Evolutionary conservation across 2,888 invertebrate genomes (phyloP), one percentile per base, ranked within the genome.

Genomic region (Pristionchus exspectatus): DNA sequence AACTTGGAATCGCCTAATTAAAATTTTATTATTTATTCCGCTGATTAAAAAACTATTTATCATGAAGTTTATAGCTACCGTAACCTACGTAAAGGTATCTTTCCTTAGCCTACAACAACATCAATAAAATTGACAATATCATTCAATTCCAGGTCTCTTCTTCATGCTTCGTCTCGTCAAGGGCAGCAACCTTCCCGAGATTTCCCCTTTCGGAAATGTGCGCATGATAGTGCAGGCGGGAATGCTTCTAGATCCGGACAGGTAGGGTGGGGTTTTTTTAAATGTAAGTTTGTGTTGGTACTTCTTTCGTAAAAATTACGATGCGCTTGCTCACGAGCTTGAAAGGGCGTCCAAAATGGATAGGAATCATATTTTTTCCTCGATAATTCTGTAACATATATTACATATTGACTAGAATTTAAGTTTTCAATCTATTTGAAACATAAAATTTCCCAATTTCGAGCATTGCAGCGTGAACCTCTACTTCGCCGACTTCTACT

Each of bases 401-500:
- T n/a, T n/a, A n/a, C n/a, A n/a, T n/a, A n/a, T 69, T 0, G 9
- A 4, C 3, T 0, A 27, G 27, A 30, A 0, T 69, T 59, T 2
- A 2, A 24, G 24, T 63, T 63, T 63, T 3, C 63, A 21, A 63
- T 21, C 63, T 18, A 9, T 63, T 18, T 21, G 63, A 18, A 63
- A 21, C 63, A 18, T n/a, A 3, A 21, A 18, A 24, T 21, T n/a
- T 0, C 16, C 63, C 7, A 24, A 3, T 63, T 63, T 63, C 63
- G 63, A 63, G 21, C n/a, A n/a, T 88, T 77, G 0, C 77, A 89
- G 85, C n/a, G 72, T 90, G 72, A 91, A 92, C 38, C 90, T 95
- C 88, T 95, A 95, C 90, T 95, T 95, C 89, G 93, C 94, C n/a
- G 95, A 95, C 90, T 95, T 95, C 92, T 95, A 95, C 92, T 95